These are phyloP conservation scores for Platerodrilus igneus DNA, from an alignment of 2,888 invertebrate species.

Conservation along the genomic window DNA sequence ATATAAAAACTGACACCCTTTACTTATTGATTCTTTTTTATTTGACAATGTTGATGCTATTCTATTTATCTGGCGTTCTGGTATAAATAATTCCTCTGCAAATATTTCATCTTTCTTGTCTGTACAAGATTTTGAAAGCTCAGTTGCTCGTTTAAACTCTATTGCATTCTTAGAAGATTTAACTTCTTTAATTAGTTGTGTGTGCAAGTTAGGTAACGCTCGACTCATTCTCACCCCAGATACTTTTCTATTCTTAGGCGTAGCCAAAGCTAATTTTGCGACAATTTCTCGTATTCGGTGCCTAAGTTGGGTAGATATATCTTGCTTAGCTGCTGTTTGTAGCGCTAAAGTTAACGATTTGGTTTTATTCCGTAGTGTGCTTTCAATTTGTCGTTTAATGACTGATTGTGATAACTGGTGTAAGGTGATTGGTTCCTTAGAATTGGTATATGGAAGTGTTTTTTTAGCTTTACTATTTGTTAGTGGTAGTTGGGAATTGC, in stretches of 20 bases:
- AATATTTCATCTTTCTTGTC: conserved; percentile 2
- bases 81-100: conserved; percentile 18
- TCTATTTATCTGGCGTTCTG: conserved; percentile 16
- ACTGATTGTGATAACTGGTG: not conserved
- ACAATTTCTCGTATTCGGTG: not conserved
- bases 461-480: too few relatives aligned
- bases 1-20: conserved; percentile 12
- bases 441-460: too few relatives aligned
- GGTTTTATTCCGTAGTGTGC: not conserved
- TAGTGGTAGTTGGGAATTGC: too few relatives aligned
- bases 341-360: not conserved
- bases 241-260: conserved; percentile 6
- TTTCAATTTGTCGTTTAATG: not conserved
- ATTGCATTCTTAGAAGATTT: conserved; percentile 12
- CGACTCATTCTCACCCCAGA: too few relatives aligned
- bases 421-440: too few relatives aligned
- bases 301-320: not conserved
- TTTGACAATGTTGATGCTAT: conserved; percentile 5
- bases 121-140: not conserved
- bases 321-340: too few relatives aligned
- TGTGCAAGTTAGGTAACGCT: conserved; percentile 9
- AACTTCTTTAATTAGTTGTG: conserved; percentile 8
- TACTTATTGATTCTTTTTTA: too few relatives aligned
- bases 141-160: conserved; percentile 12
- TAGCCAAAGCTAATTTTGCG: not conserved